These are phyloP conservation scores for Stichopus horrens DNA, from an alignment of 53 echinoderm and acorn worm genomes.

Conservation along the genomic window DNA sequence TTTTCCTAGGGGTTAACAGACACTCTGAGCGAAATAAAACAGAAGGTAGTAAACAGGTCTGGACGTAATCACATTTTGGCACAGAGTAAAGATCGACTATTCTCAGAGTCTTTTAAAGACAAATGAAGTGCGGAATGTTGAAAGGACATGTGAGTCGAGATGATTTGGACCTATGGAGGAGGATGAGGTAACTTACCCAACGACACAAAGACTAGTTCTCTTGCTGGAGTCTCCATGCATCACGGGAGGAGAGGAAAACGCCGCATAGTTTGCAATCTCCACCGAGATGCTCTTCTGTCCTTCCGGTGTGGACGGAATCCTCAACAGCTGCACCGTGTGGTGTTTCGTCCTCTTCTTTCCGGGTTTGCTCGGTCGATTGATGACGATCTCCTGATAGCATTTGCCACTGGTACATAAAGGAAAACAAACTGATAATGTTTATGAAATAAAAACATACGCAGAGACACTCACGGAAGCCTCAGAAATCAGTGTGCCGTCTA, in stretches of 20 bases:
- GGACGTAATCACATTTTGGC: too few relatives aligned
- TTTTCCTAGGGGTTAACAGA: too few relatives aligned
- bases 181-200: constrained; percentile 4
- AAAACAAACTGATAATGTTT: background rate
- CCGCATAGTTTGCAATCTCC: constrained; percentile 60
- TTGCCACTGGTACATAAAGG: constrained; percentile 54
- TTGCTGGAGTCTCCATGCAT: background rate
- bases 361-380: constrained; percentile 59
- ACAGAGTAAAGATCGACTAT: too few relatives aligned
- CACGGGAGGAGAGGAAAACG: constrained; percentile 43
- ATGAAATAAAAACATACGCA: background rate
- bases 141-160: too few relatives aligned
- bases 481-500: too few relatives aligned
- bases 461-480: too few relatives aligned
- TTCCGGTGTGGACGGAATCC: constrained; percentile 88
- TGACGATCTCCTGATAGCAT: constrained; percentile 74
- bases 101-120: too few relatives aligned
- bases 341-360: constrained; percentile 54
- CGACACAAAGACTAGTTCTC: constrained; percentile 47
- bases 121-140: too few relatives aligned
- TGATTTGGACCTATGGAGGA: background rate
- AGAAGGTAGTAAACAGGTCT: too few relatives aligned
- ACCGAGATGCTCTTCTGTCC: constrained; percentile 88
- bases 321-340: constrained; percentile 90
- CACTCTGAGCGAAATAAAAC: too few relatives aligned